These are phyloP conservation scores for Syngnathus scovelli DNA, from an alignment of 2,113 vertebrate genomes.

Conservation along the genomic window DNA sequence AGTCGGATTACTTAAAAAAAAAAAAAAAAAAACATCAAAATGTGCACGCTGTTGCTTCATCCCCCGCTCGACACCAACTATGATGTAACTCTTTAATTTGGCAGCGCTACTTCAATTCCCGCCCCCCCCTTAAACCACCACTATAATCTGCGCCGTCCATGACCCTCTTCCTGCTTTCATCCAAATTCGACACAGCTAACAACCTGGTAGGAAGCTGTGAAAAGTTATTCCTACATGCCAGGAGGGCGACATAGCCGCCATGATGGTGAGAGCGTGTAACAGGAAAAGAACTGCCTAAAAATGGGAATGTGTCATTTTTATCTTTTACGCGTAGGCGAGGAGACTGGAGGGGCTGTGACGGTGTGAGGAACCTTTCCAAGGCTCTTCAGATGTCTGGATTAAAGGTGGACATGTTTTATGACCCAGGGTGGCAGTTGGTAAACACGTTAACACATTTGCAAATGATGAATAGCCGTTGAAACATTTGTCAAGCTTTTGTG, in stretches of 20 bases:
- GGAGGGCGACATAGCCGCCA: neutral
- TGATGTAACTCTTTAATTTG: constrained; percentile 67
- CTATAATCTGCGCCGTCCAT: constrained; percentile 35
- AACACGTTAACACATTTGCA: neutral
- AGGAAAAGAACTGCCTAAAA: neutral
- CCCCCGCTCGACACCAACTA: constrained; percentile 49
- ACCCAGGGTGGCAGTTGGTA: constrained; percentile 3
- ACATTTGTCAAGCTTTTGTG: neutral
- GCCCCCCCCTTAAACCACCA: constrained; percentile 19
- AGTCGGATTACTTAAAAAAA: constrained; percentile 18
- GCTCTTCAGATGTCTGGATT: constrained; percentile 30
- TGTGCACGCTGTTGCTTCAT: constrained; percentile 40
- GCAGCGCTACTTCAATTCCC: constrained; percentile 49
- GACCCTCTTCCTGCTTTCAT: constrained; percentile 1
- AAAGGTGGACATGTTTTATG: constrained; percentile 33
- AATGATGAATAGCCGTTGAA: neutral
- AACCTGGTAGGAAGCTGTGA: neutral
- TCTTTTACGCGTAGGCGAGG: constrained; percentile 36
- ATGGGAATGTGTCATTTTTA: constrained; percentile 13
- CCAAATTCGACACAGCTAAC: neutral
- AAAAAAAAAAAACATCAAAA: constrained; percentile 3
- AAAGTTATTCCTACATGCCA: neutral
- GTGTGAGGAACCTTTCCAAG: constrained; percentile 34
- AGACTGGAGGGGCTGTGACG: constrained; percentile 38
- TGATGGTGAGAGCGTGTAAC: neutral